Base-by-base conservation (phyloP, 2,797 vertebrate genomes). In the Dryobates pubescens region DNA sequence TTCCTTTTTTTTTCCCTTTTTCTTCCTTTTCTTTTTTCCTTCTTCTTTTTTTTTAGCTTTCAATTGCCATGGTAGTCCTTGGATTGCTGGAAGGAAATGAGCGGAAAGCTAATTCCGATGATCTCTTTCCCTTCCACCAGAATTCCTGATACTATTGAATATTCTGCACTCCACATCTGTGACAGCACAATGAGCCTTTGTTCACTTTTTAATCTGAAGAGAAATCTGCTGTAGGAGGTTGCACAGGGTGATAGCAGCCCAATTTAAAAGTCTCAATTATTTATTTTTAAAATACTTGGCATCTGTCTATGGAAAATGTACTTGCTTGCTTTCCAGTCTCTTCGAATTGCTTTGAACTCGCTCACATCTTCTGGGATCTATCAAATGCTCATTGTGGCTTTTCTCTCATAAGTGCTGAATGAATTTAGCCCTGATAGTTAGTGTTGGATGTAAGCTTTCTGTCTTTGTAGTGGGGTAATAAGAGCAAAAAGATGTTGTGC, bases 261-360 rank as follows among this genome's bases (percentile, higher is more conserved):
- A 93, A 91, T 96, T 96, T 95, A 93, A 95, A 92, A 94, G 92
- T 95, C 96, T 96, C 85, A 93, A 93, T 96, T 95, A 96, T 94
- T 96, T 95, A 93, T 95, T 95, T 96, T 95, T 88, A 88, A 95
- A 92, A 92, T 92, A 89, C 80, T 95, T 96, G 94, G 96, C 94
- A 91, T 94, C 87, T 84, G 71, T 92, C 96, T 89, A 22, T 89
- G 94, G 94, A 95, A 95, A 94, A 86, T 84, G 47, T 92, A 68
- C 87, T 95, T 84, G 68, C 87, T 93, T 91, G 51, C 68, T 91
- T 95, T 91, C 77, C 72, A 93, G 91, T 77, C 93, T 93, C 86
- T 87, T 86, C 86, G 89, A 89, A 91, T 79, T 64, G 88, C 94
- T 96, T 96, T 96, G 94, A 96, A 95, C 92, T 93, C 22, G 0